Evolutionary conservation across 1,140 invertebrate genomes (phyloP), one percentile per base, ranked within the genome.

Genomic region (Reticulitermes speratus): DNA sequence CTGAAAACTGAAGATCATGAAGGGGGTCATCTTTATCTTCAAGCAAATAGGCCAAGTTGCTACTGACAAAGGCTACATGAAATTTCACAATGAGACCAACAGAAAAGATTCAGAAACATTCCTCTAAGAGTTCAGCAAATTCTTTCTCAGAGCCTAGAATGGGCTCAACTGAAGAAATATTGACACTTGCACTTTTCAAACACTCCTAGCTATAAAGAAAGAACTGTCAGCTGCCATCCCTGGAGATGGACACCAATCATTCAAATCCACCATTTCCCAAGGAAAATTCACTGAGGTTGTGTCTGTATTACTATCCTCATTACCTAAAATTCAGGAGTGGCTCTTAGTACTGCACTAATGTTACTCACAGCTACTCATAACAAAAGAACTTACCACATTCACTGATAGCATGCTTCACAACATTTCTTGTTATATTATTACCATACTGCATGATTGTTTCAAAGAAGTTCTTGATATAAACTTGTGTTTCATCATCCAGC

Each of bases 401-500:
- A n/a, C n/a, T 30, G 11, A 75, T 9, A 30, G 65, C 65, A 75
- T n/a, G 65, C n/a, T 75, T 75, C n/a, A 75, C 25, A 75, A 16
- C n/a, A 75, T 8, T 75, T 75, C 65, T 75, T 25, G 65, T 75
- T 75, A 75, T 14, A 75, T 75, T 75, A 8, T 8, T 25, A n/a
- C n/a, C 65, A 75, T 75, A 30, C 65, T 75, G 25, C 65, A 75
- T 30, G 1, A 75, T 75, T 0, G n/a, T 30, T 75, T 75, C 65
- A 75, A 75, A 75, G n/a, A 75, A 75, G 25, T 75, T 75, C n/a
- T 75, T 75, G n/a, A 75, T 75, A 75, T 25, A 25, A 30, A 75
- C 2, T 75, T 75, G 65, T n/a, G 65, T 75, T 30, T 75, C 65
- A 25, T 75, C 25, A 14, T 75, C 65, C 25, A 75, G 65, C 2